Evolutionary conservation across 2,888 invertebrate genomes (phyloP).

Genomic region (Smittia aterrima): DNA sequence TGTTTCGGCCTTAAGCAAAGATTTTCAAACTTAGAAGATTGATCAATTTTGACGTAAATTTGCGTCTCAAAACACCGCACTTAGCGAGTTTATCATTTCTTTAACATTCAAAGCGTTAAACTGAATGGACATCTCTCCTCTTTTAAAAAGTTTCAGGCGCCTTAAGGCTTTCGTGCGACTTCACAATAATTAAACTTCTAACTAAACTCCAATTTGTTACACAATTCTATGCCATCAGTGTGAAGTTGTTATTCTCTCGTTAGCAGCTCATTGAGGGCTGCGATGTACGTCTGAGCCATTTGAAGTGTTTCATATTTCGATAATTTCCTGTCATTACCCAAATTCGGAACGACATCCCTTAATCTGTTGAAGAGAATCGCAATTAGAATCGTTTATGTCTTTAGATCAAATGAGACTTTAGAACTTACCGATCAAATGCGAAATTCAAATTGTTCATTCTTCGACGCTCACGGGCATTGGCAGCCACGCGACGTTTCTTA

Average conservation of each 20-base stretch:
- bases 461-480: constrained; percentile 70
- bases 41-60: not conserved
- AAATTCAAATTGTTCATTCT: constrained; percentile 73
- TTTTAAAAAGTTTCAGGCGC: not conserved
- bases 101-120: not conserved
- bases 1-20: not conserved
- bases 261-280: constrained; percentile 65
- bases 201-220: not conserved
- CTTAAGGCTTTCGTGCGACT: not conserved
- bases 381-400: constrained; percentile 65
- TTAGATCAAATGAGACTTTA: not conserved
- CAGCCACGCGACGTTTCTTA: constrained; percentile 64
- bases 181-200: not conserved
- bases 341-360: constrained; percentile 67
- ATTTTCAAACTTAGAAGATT: not conserved
- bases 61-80: not conserved
- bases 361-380: constrained; percentile 59
- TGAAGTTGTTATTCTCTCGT: constrained; percentile 43
- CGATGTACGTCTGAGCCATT: constrained; percentile 75
- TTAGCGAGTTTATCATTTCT: not conserved
- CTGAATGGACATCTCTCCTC: not conserved
- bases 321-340: constrained; percentile 67
- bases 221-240: not conserved
- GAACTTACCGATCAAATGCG: constrained; percentile 61
- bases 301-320: constrained; percentile 75